phyloP scores from a whole-genome alignment of 2,113 vertebrate species.

The Beaufortia kweichowensis region DNA sequence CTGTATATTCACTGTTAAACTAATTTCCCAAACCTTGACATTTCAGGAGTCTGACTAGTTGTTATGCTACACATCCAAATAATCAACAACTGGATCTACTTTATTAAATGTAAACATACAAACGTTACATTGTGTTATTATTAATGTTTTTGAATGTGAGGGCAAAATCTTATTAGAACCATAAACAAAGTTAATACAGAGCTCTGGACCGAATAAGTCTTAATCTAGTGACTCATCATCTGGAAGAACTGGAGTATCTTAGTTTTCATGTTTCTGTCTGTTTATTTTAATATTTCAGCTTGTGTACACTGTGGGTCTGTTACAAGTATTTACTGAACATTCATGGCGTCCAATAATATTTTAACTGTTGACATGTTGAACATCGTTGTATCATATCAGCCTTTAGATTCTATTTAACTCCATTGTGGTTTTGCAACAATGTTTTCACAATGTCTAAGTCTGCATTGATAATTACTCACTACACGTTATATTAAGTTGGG shows the following conservation, averaged over 20 bases:
- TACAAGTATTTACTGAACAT: background rate
- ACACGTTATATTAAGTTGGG: too few species aligned
- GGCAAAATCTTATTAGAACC: background rate
- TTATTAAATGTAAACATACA: too few species aligned
- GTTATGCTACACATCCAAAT: background rate
- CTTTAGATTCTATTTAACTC: too few species aligned
- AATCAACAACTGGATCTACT: too few species aligned
- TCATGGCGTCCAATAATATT: background rate
- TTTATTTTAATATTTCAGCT: conserved; percentile 15
- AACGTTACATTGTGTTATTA: background rate
- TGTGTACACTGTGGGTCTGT: background rate
- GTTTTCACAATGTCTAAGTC: too few species aligned
- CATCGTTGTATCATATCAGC: too few species aligned
- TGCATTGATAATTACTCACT: too few species aligned
- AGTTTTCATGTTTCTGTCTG: background rate
- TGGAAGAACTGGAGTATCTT: background rate
- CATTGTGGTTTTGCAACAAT: too few species aligned
- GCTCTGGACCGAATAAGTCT: background rate
- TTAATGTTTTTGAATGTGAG: background rate
- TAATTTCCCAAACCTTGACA: background rate
- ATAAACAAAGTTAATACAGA: background rate
- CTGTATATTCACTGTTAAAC: background rate
- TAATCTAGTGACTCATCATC: background rate
- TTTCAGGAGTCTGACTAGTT: background rate
- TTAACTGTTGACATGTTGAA: too few species aligned